phyloP scores from a whole-genome alignment of 1,140 invertebrate genomes.

The Drosophila tsacasi region DNA sequence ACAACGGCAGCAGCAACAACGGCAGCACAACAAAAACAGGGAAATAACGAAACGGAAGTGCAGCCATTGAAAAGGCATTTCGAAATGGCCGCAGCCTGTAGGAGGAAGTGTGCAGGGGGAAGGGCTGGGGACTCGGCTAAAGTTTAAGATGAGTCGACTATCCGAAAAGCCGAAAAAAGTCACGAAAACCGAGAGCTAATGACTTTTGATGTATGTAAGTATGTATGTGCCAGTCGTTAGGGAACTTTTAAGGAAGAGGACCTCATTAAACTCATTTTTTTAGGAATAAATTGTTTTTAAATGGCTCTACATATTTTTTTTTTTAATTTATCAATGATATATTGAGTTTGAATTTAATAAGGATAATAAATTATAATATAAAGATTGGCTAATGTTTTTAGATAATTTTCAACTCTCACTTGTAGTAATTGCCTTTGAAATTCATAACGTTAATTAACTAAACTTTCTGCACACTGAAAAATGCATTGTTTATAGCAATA shows the following conservation, averaged over 20 bases:
- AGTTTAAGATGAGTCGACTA: constrained; percentile 46
- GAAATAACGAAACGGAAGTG: constrained; percentile 56
- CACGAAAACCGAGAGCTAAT: constrained; percentile 53
- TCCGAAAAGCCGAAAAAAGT: constrained; percentile 38
- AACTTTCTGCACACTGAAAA: not conserved
- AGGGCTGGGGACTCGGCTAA: not conserved
- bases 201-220: constrained; percentile 37
- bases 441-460: too few relatives aligned
- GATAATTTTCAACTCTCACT: too few relatives aligned
- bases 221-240: constrained; percentile 35
- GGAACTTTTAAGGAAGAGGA: constrained; percentile 10
- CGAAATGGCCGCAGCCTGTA: constrained; percentile 64
- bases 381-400: too few relatives aligned
- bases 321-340: too few relatives aligned
- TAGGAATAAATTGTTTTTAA: not conserved
- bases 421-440: too few relatives aligned
- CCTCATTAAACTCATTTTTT: not conserved
- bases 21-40: constrained; percentile 25
- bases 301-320: too few relatives aligned
- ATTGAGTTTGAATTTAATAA: too few relatives aligned
- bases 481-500: not conserved
- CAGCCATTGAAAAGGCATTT: constrained; percentile 82
- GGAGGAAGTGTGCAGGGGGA: constrained; percentile 7
- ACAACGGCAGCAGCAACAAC: constrained; percentile 30
- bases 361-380: too few relatives aligned